Conservation (phyloP, 2,888 invertebrate genomes). For the Oligia fasciuncula region DNA sequence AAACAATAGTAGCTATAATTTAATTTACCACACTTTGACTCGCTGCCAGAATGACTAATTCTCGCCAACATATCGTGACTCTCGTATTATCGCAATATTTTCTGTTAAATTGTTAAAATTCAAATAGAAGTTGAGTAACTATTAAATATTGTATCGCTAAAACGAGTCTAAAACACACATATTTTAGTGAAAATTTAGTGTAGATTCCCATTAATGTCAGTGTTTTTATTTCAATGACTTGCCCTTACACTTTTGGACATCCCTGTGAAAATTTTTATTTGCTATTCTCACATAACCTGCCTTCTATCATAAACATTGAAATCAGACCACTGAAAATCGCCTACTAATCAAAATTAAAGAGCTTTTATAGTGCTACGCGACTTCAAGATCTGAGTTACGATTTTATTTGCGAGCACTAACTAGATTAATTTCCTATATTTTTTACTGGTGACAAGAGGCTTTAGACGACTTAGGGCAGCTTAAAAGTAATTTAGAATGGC, state of each 20-base stretch:
- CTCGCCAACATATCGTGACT: constrained; percentile 79
- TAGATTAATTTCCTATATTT: constrained; percentile 44
- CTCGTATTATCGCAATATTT: constrained; percentile 81
- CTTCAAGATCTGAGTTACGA: constrained; percentile 32
- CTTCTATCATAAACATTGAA: constrained; percentile 7
- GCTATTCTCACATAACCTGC: neutral
- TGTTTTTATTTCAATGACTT: constrained; percentile 37
- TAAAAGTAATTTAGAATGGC: constrained; percentile 39
- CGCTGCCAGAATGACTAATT: constrained; percentile 88
- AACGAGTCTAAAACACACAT: constrained; percentile 42
- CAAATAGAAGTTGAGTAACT: constrained; percentile 68
- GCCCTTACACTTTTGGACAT: constrained; percentile 37
- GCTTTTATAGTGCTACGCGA: constrained; percentile 14
- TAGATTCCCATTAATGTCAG: constrained; percentile 39
- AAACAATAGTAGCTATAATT: constrained; percentile 86
- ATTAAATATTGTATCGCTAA: constrained; percentile 72
- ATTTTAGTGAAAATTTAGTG: constrained; percentile 41
- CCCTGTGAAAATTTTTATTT: constrained; percentile 38
- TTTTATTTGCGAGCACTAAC: constrained; percentile 51
- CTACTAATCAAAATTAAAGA: constrained; percentile 27
- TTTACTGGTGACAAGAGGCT: constrained; percentile 31
- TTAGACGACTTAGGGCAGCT: constrained; percentile 44
- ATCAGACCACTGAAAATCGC: constrained; percentile 14
- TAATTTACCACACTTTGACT: constrained; percentile 84
- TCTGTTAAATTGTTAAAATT: constrained; percentile 78